phyloP scores from a whole-genome alignment of 2,113 vertebrate genomes.

The Acanthochromis polyacanthus region DNA sequence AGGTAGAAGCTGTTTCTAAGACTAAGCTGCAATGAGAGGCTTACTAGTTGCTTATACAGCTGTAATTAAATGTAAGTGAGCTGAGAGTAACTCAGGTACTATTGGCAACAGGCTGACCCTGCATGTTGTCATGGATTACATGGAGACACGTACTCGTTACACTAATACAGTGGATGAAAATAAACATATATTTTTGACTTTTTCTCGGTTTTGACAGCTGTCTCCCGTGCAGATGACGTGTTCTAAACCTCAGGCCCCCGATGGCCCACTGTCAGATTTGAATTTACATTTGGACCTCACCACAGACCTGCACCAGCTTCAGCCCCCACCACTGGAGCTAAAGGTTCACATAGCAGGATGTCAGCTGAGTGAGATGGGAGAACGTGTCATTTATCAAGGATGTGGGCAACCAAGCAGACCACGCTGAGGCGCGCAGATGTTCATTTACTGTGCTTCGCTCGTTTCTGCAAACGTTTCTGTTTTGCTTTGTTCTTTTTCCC shows the following conservation, averaged over 20 bases:
- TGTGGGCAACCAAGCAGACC: constrained; percentile 33
- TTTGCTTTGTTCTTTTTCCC: constrained; percentile 15
- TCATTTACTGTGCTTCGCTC: constrained; percentile 28
- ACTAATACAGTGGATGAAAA: too few relatives aligned
- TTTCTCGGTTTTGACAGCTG: constrained; percentile 1
- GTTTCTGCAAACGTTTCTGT: constrained; percentile 46
- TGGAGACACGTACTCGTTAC: too few relatives aligned
- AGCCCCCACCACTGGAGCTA: neutral
- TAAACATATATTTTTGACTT: neutral
- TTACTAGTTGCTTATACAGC: constrained; percentile 10
- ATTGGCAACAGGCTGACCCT: too few relatives aligned
- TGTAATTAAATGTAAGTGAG: constrained; percentile 38
- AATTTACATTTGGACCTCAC: neutral
- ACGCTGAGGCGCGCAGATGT: constrained; percentile 43
- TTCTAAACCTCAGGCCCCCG: neutral
- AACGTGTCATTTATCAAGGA: constrained; percentile 8
- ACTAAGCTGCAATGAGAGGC: neutral
- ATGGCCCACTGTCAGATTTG: neutral
- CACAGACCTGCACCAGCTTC: neutral
- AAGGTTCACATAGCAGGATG: neutral
- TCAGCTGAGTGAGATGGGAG: constrained; percentile 8
- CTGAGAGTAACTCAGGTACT: constrained; percentile 13
- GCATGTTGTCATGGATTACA: too few relatives aligned
- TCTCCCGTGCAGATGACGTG: too few relatives aligned
- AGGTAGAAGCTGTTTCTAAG: neutral